Base-by-base conservation (phyloP, 2,797 vertebrate species). In the Anisognathus igniventris region DNA sequence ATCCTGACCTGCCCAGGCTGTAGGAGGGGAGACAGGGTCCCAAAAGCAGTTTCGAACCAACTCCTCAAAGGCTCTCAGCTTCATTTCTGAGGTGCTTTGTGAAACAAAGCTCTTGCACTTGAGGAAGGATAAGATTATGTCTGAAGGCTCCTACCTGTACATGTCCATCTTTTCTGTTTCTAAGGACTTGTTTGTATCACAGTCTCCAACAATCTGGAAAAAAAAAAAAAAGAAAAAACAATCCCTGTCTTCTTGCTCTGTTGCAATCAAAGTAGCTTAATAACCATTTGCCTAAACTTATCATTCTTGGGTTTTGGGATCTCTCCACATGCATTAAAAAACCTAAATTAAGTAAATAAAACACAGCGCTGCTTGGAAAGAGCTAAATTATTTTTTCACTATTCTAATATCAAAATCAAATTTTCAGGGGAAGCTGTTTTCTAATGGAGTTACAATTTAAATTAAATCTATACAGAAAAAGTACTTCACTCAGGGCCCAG, bases 221-320 rank as follows among this genome's bases (percentile, higher is more conserved):
- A 18, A 3, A 15, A 17, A 12, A 20, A 54, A n/a, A 62, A 9
- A 0, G 10, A 7, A 58, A 14, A 53, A 58, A 3, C 1, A 31
- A 10, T 2, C 1, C 17, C 30, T 1, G 1, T 12, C 15, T 56
- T 68, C n/a, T 51, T 61, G 7, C 18, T 67, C n/a, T 60, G 13
- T 50, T 33, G 35, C 39, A 45, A 75, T 44, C 16, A 24, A 78
- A 67, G 17, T 20, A 83, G 44, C 8, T 84, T 31, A 70, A 44
- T 35, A 57, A 14, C 28, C 14, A 10, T 47, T 86, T 14, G 9
- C 14, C 25, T 60, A 24, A 76, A 82, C 25, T 13, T 44, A 23
- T 21, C 1, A 1, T 27, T 80, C n/a, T 44, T 45, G 21, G 71
- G 24, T 33, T 84, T 53, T 80, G 23, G 31, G 20, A 47, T 60